Base-by-base conservation (phyloP, 1,140 invertebrate genomes). In the Ips typographus region DNA sequence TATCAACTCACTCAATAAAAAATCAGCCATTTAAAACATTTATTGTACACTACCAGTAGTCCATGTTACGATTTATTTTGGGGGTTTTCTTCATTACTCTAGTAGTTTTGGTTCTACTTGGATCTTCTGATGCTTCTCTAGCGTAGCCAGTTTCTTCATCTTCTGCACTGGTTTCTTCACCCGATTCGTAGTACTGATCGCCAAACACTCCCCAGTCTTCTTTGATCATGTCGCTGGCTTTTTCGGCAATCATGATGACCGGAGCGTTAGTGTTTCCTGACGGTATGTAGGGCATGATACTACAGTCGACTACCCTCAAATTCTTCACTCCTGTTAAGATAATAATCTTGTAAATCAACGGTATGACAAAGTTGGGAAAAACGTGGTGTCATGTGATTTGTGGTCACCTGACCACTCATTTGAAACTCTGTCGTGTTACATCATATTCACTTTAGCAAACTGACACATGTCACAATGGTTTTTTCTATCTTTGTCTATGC, bases 201-300 rank as follows among this genome's bases (percentile, higher is more conserved):
- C 70, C 65, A 1, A 75, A 37, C 8, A 56, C 61, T 41, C 74
- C 65, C 81, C 86, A 85, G 73, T 85, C 82, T 74, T 85, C 82
- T 77, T 86, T 90, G 53, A 92, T 87, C 78, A 91, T 84, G 72
- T 93, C 90, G 2, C 87, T 84, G 0, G 84, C 91, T 76, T 92
- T 93, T 76, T 93, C 91, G 0, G 84, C 91, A 52, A 94, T 90
- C 86, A 91, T 92, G 47, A 92, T 89, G 0, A 85, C 86, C 0
- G 91, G 85, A 1, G 90, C 91, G 77, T 92, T 92, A 0, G 90
- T 92, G 71, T 93, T 92, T 2, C 87, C 91, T 5, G 85, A 85
- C 0, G 89, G 83, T 53, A 93, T 87, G 2, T 80, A 82, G 0
- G 92, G 92, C 89, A 94, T 93, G 4, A 94, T 86, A 68, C 90